Conservation (phyloP, 2,797 vertebrate species). For the Cetoscarus ocellatus region DNA sequence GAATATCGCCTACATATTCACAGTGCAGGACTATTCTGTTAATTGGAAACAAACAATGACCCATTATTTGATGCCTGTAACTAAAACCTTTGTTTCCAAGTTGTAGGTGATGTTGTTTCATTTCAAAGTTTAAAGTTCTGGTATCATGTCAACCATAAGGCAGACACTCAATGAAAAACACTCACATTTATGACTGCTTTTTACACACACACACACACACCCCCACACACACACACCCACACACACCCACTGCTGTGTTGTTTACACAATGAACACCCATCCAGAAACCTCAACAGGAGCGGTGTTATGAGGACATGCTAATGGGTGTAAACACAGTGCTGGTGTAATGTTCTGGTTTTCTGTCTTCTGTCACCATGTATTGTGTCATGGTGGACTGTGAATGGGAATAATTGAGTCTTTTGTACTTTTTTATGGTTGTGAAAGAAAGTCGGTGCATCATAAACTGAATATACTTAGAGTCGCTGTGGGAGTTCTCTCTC, state of each 20-base stretch:
- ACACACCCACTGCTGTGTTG: conserved; percentile 43
- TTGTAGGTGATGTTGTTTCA: no score
- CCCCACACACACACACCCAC: not conserved
- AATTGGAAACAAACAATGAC: no score
- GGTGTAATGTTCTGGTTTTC: conserved; percentile 2
- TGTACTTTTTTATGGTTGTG: not conserved
- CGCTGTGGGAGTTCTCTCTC: not conserved
- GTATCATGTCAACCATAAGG: no score
- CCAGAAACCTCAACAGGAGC: conserved; percentile 26
- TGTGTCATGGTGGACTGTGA: not conserved
- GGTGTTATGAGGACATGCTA: conserved; percentile 11
- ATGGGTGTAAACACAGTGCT: conserved; percentile 15
- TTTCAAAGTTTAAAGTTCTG: no score
- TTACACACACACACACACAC: no score
- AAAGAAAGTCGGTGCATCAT: not conserved
- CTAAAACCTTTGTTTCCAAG: no score
- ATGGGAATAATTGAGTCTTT: not conserved
- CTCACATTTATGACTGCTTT: conserved; percentile 30
- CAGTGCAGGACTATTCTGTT: no score
- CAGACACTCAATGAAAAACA: no score
- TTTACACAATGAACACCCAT: conserved; percentile 28
- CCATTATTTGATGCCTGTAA: no score
- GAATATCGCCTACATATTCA: no score
- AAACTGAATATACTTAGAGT: not conserved
- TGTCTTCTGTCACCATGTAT: not conserved